phyloP scores from a whole-genome alignment of 2,888 invertebrate genomes.

The Spilarctia lutea region DNA sequence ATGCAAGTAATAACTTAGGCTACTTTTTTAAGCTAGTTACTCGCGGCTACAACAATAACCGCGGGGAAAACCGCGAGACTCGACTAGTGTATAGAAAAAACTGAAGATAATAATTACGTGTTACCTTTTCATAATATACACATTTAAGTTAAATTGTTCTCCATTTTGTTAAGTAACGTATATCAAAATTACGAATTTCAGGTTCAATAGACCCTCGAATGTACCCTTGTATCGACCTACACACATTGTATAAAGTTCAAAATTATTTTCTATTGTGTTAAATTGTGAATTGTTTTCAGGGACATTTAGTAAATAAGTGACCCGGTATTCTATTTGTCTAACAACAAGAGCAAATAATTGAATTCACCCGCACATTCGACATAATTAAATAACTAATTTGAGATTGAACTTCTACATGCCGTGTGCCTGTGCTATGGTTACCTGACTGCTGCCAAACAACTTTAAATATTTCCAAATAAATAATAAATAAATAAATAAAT shows the following conservation, averaged over 20 bases:
- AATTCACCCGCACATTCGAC: not conserved
- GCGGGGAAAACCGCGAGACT: no score
- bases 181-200: not conserved
- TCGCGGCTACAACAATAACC: no score
- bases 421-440: no score
- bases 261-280: slow-evolving; percentile 1
- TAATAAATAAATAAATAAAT: no score
- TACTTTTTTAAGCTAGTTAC: no score
- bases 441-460: no score
- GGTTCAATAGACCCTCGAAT: not conserved
- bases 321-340: not conserved
- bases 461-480: no score
- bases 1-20: no score
- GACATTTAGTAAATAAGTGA: not conserved
- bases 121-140: no score
- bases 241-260: not conserved
- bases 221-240: not conserved
- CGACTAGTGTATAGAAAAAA: not conserved
- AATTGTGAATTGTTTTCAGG: not conserved
- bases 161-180: not conserved
- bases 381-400: no score
- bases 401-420: no score
- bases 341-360: not conserved
- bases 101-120: no score
- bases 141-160: not conserved